Evolutionary conservation across 2,113 vertebrate species (phyloP).

Genomic region (Edolisoma coerulescens): DNA sequence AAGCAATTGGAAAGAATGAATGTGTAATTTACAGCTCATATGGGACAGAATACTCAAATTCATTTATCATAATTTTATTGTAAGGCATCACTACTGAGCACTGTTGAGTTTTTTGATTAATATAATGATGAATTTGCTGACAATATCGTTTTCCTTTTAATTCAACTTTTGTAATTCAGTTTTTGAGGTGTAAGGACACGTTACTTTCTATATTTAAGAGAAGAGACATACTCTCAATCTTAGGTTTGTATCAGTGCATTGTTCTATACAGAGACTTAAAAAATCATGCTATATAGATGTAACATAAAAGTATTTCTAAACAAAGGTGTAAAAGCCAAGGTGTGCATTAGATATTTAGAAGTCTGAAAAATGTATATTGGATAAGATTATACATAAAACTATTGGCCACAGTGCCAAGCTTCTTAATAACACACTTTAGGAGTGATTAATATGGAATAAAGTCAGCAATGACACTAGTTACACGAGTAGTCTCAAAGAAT

Average conservation of each 20-base stretch:
- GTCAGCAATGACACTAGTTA: background rate
- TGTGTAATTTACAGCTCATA: background rate
- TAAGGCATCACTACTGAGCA: background rate
- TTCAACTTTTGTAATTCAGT: background rate
- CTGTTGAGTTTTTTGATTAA: background rate
- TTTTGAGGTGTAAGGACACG: background rate
- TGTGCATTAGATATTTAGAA: background rate
- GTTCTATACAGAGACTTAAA: background rate
- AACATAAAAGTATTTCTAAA: background rate
- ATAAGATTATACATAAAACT: background rate
- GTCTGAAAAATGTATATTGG: background rate
- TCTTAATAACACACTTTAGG: background rate
- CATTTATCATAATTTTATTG: background rate
- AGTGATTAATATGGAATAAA: background rate
- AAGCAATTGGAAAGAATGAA: background rate
- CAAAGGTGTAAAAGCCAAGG: background rate
- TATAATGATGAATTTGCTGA: background rate
- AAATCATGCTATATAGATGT: background rate
- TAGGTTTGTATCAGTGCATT: background rate
- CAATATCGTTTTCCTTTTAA: background rate
- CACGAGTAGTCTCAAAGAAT: background rate
- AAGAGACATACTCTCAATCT: background rate
- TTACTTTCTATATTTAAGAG: background rate
- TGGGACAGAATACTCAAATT: background rate
- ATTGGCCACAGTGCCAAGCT: background rate